These are phyloP conservation scores for Cylas formicarius DNA, from an alignment of 1,140 invertebrate species.

Conservation along the genomic window DNA sequence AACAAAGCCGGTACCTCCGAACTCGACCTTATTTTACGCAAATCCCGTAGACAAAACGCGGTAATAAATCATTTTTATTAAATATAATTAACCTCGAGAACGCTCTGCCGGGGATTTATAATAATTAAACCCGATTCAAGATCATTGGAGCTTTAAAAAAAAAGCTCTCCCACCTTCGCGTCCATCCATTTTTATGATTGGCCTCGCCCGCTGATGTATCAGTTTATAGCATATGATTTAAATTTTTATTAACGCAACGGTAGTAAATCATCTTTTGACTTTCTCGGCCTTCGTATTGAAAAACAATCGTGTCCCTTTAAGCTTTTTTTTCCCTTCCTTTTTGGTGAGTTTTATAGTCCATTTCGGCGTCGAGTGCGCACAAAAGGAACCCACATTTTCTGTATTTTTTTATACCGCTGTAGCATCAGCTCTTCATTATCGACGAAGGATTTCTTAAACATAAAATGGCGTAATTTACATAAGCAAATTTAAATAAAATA, in stretches of 20 bases:
- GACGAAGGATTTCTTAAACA: no score
- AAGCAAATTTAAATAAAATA: no score
- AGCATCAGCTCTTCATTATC: no score
- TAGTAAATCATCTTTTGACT: conserved; percentile 31
- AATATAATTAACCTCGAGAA: conserved; percentile 22
- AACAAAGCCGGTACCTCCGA: no score
- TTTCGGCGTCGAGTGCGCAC: no score
- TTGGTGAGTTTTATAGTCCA: no score
- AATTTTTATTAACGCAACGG: conserved; percentile 34
- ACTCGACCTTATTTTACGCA: no score
- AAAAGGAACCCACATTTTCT: no score
- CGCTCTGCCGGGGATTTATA: no score
- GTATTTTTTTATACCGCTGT: no score
- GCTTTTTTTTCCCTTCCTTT: conserved; percentile 11
- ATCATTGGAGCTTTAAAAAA: conserved; percentile 2
- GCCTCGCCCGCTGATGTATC: conserved; percentile 26
- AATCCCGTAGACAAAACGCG: conserved; percentile 15
- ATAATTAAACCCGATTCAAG: conserved; percentile 19
- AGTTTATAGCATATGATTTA: conserved; percentile 38
- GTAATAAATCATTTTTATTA: conserved; percentile 24
- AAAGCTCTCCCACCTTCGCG: conserved; percentile 16
- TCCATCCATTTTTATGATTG: conserved; percentile 27
- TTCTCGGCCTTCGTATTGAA: conserved; percentile 16
- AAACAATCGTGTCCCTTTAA: conserved; percentile 15
- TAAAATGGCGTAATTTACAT: no score